Base-by-base conservation (phyloP, 2,888 invertebrate genomes). In the Drosophila pseudotalamancana region DNA sequence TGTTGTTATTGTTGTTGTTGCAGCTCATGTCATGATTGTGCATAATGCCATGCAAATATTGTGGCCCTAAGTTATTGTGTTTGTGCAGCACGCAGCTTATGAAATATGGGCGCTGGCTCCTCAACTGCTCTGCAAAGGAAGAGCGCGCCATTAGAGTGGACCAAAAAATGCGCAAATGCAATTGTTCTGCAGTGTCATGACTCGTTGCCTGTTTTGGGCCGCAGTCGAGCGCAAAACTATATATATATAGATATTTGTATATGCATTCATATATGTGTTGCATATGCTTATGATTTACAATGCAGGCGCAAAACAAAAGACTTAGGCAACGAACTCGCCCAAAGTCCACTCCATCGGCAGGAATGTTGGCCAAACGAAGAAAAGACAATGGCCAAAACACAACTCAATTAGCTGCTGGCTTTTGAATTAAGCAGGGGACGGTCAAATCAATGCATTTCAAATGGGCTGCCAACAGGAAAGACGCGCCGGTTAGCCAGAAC, bases 41-140 rank as follows among this genome's bases (percentile, higher is more conserved):
- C 85, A 86, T 86, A 86, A 86, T 89, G 87, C 75, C 82, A 89
- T 88, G 88, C 88, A 83, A 83, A 83, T 83, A 88, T 81, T 71
- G 79, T 39, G 51, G 77, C 77, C 72, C 86, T 72, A 81, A 81
- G 77, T 88, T 88, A 82, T 82, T 88, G 81, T 82, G 77, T 79
- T 87, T 80, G 77, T 78, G 80, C 88, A 69, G 87, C 67, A 76
- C 69, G 82, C 79, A 82, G 87, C 87, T 87, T 88, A 83, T 83
- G 83, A 83, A 83, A 84, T 83, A 83, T 83, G 88, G 77, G 49
- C 81, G 68, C 72, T 67, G 73, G 29, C 57, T 11, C 23, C 25
- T 40, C 11, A 3, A 4, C n/a, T n/a, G 27, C 27, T 27, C 23
- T 37, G 18, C 35, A 18, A 25, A 11, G 40, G 23, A 40, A 40